These are phyloP conservation scores for Epistrophe grossulariae DNA, from an alignment of 2,888 invertebrate species.

Conservation along the genomic window DNA sequence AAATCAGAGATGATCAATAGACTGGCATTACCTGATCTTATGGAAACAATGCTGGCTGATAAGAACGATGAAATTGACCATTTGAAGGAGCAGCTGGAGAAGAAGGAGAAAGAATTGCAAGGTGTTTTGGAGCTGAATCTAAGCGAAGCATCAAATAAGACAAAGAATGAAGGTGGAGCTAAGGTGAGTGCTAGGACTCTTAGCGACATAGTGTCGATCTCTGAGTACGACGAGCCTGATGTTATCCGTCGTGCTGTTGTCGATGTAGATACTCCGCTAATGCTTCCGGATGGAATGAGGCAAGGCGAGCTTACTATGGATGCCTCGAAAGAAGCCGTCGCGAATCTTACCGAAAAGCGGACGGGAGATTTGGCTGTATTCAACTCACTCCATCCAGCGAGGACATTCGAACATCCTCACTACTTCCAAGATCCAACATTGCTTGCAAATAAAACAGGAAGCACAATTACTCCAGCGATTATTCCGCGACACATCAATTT, in stretches of 20 bases:
- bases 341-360: slow-evolving; percentile 81
- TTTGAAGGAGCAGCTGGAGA: slow-evolving; percentile 85
- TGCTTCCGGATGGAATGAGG: slow-evolving; percentile 78
- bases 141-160: slow-evolving; percentile 77
- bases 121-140: slow-evolving; percentile 86
- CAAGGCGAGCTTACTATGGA: slow-evolving; percentile 81
- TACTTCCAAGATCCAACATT: slow-evolving; percentile 81
- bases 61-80: slow-evolving; percentile 89
- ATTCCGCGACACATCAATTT: slow-evolving; percentile 84
- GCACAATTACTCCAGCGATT: slow-evolving; percentile 78
- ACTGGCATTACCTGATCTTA: slow-evolving; percentile 85
- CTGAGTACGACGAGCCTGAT: slow-evolving; percentile 89
- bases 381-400: slow-evolving; percentile 78
- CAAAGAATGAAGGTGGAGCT: slow-evolving; percentile 82
- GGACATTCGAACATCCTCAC: slow-evolving; percentile 83
- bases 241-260: slow-evolving; percentile 85
- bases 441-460: slow-evolving; percentile 78
- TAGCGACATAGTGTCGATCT: slow-evolving; percentile 89
- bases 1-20: slow-evolving; percentile 84
- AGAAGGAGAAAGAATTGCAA: slow-evolving; percentile 84
- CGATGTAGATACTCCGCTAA: slow-evolving; percentile 79
- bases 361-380: slow-evolving; percentile 81
- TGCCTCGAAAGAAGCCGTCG: slow-evolving; percentile 81
- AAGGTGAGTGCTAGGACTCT: slow-evolving; percentile 89
- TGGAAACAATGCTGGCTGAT: slow-evolving; percentile 87